Evolutionary conservation across 2,888 invertebrate species (phyloP), one percentile per base, ranked within the genome.

Genomic region (Hemithea aestivaria): DNA sequence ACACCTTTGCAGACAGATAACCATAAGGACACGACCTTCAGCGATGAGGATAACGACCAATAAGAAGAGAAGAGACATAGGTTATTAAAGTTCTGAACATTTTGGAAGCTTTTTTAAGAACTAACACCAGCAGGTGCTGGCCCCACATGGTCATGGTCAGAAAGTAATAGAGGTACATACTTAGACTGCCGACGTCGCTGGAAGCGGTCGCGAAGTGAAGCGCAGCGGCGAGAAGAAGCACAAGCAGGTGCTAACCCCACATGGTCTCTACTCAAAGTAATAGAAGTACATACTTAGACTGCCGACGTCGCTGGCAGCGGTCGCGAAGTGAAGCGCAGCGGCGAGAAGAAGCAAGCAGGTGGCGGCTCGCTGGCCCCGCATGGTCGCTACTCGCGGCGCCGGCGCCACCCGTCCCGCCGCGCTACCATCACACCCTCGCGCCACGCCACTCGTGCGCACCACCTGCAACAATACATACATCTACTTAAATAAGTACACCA

Each of bases 301-400:
- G 48, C 82, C 77, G 48, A 71, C 66, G 61, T 69, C 74, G 20
- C 71, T 62, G 35, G 71, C 65, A 34, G 76, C 67, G 38, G 60
- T 50, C 34, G 63, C 65, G 36, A 58, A 51, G 56, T 54, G 50
- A 37, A 63, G 45, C 47, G 71, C 56, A 40, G 63, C 52, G 46
- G 66, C 73, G 44, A 78, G 68, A 59, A 67, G 57, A 40, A 81
- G 71, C 65, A 76, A 62, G 57, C 57, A 74, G 66, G 64, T 65
- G 65, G 67, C 70, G 71, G 62, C 67, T 67, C 72, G 71, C 67
- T 66, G 69, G 73, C 70, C 70, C 73, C 74, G 81, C 85, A 85
- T 85, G 77, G 67, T 85, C 79, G 81, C 76, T 81, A 81, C 72
- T 71, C 74, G 77, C 80, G 76, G 76, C 82, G 83, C 84, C 78